A percentile compares a stretch with the other conserved stretches of the same genome.
phyloP scores from a whole-genome alignment of 2,797 vertebrate species.

The Melanotaenia pygmaea region DNA sequence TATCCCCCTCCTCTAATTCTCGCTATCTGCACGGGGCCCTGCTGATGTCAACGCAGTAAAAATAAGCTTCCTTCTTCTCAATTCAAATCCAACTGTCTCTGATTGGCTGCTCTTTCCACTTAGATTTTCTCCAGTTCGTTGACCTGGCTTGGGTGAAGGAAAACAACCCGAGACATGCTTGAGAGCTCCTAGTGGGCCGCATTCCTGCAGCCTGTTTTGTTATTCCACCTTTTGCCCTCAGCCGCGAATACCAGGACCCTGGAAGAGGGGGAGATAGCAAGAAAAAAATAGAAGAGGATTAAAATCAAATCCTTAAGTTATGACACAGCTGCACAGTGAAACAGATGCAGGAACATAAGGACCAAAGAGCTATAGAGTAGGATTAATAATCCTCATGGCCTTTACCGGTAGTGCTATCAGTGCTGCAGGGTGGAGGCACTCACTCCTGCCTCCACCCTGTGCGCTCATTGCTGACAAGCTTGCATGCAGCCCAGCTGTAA shows the following conservation, averaged over 20 bases:
- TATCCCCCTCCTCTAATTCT: conserved; percentile 17
- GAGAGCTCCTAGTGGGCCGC: conserved; percentile 48
- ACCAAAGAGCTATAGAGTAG: not conserved
- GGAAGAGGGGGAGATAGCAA: conserved; percentile 36
- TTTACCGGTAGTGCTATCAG: not conserved
- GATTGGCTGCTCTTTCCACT: conserved; percentile 40
- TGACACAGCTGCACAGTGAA: conserved; percentile 11
- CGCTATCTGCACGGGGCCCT: conserved; percentile 5
- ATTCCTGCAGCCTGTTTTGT: conserved; percentile 60
- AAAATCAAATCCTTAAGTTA: conserved; percentile 18
- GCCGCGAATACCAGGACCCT: conserved; percentile 65
- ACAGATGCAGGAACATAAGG: conserved; percentile 6
- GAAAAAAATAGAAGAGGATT: conserved; percentile 22
- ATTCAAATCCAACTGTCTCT: conserved; percentile 26
- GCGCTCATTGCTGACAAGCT: conserved; percentile 7
- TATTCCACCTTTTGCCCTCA: conserved; percentile 61
- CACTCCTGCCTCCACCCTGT: conserved; percentile 8
- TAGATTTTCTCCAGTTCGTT: conserved; percentile 52
- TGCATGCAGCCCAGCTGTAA: conserved; percentile 32
- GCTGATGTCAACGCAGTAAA: conserved; percentile 33
- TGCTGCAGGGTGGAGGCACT: not conserved
- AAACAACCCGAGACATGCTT: conserved; percentile 47
- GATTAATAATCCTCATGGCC: not conserved
- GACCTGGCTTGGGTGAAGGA: conserved; percentile 33
- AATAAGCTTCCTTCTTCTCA: conserved; percentile 29